phyloP scores from a whole-genome alignment of 2,888 invertebrate genomes.

The Augiades crinisus region DNA sequence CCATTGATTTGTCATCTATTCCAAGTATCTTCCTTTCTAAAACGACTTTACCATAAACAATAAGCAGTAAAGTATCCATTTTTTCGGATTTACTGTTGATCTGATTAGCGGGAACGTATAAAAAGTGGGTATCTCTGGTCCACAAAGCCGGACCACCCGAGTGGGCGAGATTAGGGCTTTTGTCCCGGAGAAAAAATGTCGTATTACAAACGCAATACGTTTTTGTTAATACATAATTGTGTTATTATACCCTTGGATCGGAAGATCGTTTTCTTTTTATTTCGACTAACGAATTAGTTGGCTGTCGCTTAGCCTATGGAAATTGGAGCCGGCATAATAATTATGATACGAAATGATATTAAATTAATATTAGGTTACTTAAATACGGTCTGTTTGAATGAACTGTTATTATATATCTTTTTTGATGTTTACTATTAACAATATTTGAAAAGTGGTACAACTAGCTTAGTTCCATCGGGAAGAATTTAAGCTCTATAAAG shows the following conservation, averaged over 20 bases:
- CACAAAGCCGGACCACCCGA: conserved; percentile 33
- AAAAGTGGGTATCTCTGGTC: conserved; percentile 9
- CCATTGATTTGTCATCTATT: not conserved
- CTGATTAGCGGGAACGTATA: conserved; percentile 18
- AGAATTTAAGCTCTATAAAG: no score
- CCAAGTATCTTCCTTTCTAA: conserved; percentile 1
- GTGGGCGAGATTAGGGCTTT: conserved; percentile 23
- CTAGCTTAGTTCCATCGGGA: no score
- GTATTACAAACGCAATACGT: conserved; percentile 8
- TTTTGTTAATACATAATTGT: conserved; percentile 4
- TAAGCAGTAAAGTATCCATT: conserved; percentile 8
- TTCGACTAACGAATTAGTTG: not conserved
- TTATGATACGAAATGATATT: no score
- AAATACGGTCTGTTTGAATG: no score
- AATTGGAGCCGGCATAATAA: not conserved
- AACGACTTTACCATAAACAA: conserved; percentile 8
- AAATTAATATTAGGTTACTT: no score
- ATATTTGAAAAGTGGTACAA: no score
- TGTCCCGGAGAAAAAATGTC: conserved; percentile 20
- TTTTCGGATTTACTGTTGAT: conserved; percentile 17
- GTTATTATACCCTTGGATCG: not conserved
- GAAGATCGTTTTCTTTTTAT: no score
- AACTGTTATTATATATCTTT: no score
- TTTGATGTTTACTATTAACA: no score
- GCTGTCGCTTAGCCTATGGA: not conserved